Conservation (phyloP, 2,797 vertebrate genomes). For the Gobio occitaniae region DNA sequence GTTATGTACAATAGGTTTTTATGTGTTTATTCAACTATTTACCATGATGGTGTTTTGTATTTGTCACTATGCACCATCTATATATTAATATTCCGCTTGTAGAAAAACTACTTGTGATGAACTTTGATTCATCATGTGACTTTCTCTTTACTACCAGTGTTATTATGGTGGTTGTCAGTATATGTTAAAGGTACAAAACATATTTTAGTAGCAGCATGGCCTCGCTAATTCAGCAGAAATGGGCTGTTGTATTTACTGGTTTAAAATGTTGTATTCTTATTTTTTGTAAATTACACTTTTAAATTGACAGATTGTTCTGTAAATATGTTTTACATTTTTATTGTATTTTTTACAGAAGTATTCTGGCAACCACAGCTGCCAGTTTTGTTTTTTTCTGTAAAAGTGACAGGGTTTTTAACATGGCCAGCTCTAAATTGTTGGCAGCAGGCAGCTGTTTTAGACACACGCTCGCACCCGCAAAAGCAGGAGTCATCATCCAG, state of each 20-base stretch:
- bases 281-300: not conserved
- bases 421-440: conserved; percentile 14
- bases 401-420: not conserved
- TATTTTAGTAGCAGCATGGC: not conserved
- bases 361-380: not conserved
- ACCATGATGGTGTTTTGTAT: not conserved
- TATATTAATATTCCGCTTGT: not conserved
- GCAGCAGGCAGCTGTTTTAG: conserved; percentile 32
- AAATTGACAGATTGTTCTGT: not conserved
- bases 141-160: not conserved
- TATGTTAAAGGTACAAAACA: not conserved
- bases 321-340: not conserved
- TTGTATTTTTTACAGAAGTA: not conserved
- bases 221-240: not conserved
- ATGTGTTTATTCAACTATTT: not conserved
- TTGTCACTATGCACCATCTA: not conserved
- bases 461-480: conserved; percentile 24
- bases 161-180: not conserved
- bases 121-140: not conserved
- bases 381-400: not conserved
- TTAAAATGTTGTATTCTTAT: not conserved
- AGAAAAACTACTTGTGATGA: not conserved
- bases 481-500: conserved; percentile 47
- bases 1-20: not conserved
- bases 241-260: not conserved